Evolutionary conservation across 2,797 vertebrate genomes (phyloP).

Genomic region (Aeoliscus strigatus): DNA sequence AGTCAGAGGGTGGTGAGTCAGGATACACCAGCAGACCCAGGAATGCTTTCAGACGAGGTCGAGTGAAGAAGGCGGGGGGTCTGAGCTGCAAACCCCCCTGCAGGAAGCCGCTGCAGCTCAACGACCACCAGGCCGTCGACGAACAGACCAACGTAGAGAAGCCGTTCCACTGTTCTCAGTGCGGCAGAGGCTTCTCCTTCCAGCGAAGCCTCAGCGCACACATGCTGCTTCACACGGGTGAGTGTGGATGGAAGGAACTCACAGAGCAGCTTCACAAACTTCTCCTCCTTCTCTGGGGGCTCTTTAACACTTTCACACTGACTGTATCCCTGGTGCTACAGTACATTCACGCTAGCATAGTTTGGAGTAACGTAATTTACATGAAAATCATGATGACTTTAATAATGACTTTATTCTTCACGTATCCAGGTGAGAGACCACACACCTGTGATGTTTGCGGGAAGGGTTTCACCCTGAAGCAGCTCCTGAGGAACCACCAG

Average conservation of each 20-base stretch:
- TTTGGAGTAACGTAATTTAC: no score
- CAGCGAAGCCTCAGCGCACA: slow-evolving; percentile 64
- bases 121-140: slow-evolving; percentile 61
- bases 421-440: slow-evolving; percentile 53
- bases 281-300: no score
- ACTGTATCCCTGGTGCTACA: no score
- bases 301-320: no score
- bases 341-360: no score
- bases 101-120: slow-evolving; percentile 58
- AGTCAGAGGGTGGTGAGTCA: slow-evolving; percentile 22
- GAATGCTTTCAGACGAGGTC: slow-evolving; percentile 15
- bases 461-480: slow-evolving; percentile 65
- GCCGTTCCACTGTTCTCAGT: slow-evolving; percentile 60
- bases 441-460: slow-evolving; percentile 66
- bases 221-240: slow-evolving; percentile 68
- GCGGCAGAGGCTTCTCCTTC: slow-evolving; percentile 57
- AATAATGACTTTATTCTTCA: not conserved
- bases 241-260: not conserved
- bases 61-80: slow-evolving; percentile 20
- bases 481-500: slow-evolving; percentile 68
- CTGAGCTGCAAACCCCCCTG: slow-evolving; percentile 65
- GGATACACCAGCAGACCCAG: slow-evolving; percentile 29
- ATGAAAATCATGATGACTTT: no score
- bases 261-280: no score
- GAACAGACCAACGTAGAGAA: slow-evolving; percentile 42